phyloP scores from a whole-genome alignment of 1,140 invertebrate genomes.

The Campodea augens region DNA sequence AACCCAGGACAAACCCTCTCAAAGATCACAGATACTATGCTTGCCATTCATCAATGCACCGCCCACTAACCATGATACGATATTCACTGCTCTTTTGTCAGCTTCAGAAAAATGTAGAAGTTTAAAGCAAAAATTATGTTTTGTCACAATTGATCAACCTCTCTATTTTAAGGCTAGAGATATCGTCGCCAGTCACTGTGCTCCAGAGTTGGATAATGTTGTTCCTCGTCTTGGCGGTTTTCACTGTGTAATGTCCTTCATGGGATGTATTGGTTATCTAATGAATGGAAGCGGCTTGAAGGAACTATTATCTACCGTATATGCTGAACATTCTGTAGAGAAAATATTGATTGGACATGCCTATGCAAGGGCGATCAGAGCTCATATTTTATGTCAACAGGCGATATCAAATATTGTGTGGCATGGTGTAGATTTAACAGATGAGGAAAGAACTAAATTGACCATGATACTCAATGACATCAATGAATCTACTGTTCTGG shows the following conservation, averaged over 20 bases:
- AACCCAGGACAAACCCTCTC: too few relatives aligned
- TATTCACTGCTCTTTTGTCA: slow-evolving; percentile 10
- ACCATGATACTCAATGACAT: too few relatives aligned
- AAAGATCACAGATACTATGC: slow-evolving; percentile 9
- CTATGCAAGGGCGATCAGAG: slow-evolving; percentile 9
- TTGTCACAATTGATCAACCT: slow-evolving; percentile 22
- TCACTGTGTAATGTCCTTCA: slow-evolving; percentile 7
- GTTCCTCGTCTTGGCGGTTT: slow-evolving; percentile 14
- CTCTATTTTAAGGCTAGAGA: slow-evolving; percentile 18
- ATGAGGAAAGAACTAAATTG: too few relatives aligned
- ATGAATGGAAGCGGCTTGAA: slow-evolving; percentile 6
- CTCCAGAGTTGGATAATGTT: slow-evolving; percentile 9
- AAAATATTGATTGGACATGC: slow-evolving; percentile 12
- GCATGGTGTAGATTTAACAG: too few relatives aligned
- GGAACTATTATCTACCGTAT: slow-evolving; percentile 6
- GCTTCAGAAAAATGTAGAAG: slow-evolving; percentile 7
- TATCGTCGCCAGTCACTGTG: slow-evolving; percentile 9
- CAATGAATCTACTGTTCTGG: too few relatives aligned
- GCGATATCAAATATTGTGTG: too few relatives aligned
- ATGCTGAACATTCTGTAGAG: slow-evolving; percentile 7
- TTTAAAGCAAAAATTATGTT: slow-evolving; percentile 13
- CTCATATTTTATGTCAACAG: too few relatives aligned
- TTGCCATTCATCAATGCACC: slow-evolving; percentile 16
- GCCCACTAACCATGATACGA: slow-evolving; percentile 14
- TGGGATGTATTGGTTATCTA: slow-evolving; percentile 1